phyloP scores from a whole-genome alignment of 2,797 vertebrate genomes.

The Mormyrus hasselquistii region DNA sequence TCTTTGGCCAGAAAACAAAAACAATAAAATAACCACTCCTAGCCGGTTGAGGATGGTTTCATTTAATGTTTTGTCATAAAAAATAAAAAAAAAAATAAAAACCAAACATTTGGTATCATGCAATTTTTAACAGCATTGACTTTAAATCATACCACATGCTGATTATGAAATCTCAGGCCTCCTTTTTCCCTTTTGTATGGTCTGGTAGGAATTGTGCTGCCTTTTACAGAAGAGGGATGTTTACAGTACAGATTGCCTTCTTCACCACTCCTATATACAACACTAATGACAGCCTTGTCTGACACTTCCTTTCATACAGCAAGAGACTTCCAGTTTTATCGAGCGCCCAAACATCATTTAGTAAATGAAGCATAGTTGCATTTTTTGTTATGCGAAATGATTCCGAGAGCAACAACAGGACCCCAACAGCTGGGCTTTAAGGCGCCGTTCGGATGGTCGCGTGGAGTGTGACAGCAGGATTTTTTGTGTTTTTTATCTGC shows the following conservation, averaged over 20 bases:
- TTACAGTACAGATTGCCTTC: neutral
- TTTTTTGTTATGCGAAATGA: neutral
- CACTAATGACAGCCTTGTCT: neutral
- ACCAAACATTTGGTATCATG: conserved; percentile 6
- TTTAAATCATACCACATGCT: neutral
- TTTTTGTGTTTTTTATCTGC: neutral
- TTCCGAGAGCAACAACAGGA: neutral
- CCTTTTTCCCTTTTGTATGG: neutral
- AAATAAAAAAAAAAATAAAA: neutral
- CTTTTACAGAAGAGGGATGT: conserved; percentile 14
- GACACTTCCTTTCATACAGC: neutral
- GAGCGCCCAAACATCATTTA: neutral
- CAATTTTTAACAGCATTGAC: neutral
- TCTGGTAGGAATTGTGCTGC: neutral
- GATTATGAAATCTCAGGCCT: neutral
- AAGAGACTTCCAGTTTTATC: neutral
- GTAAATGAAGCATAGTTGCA: neutral
- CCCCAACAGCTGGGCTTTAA: neutral
- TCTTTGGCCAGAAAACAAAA: conserved; percentile 10
- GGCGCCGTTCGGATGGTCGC: neutral
- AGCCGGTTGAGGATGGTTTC: neutral
- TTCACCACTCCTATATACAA: conserved; percentile 6
- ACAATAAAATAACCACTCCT: neutral
- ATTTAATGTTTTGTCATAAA: conserved; percentile 10
- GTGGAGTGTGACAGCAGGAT: neutral